Conservation (phyloP, 1,140 invertebrate genomes). For the Leptinotarsa texana region DNA sequence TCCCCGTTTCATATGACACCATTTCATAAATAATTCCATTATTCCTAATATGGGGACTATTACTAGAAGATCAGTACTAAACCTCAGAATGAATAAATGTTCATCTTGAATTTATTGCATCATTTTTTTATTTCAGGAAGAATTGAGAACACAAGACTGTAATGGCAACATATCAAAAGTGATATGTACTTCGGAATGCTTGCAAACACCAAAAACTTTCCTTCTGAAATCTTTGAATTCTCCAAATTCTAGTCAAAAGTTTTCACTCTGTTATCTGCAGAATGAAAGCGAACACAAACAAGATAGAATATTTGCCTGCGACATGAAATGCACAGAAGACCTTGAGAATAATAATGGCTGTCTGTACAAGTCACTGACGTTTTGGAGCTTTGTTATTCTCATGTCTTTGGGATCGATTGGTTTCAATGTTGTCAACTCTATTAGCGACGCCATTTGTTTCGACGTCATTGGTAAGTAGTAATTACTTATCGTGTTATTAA, state of each 20-base stretch:
- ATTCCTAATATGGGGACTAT: no score
- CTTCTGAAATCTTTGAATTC: conserved; percentile 14
- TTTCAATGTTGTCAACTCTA: conserved; percentile 76
- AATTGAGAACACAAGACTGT: conserved; percentile 18
- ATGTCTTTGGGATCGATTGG: conserved; percentile 73
- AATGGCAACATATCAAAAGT: conserved; percentile 31
- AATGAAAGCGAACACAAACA: conserved; percentile 5
- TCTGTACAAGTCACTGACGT: conserved; percentile 55
- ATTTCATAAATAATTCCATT: no score
- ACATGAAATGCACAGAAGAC: conserved; percentile 31
- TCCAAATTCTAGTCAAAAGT: background rate
- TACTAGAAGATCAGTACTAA: no score
- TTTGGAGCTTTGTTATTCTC: conserved; percentile 73
- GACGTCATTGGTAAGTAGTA: conserved; percentile 71
- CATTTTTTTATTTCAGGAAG: conserved; percentile 18
- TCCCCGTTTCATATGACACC: no score
- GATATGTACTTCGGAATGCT: conserved; percentile 39
- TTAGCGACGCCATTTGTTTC: conserved; percentile 80
- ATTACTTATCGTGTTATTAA: no score
- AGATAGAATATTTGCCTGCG: conserved; percentile 11
- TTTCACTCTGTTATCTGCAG: conserved; percentile 25
- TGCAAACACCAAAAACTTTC: conserved; percentile 30
- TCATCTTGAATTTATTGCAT: background rate
- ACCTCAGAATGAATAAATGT: no score
- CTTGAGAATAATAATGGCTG: conserved; percentile 27